Evolutionary conservation across 2,113 vertebrate species (phyloP), one percentile per base, ranked within the genome.

Genomic region (Chaetops frenatus): DNA sequence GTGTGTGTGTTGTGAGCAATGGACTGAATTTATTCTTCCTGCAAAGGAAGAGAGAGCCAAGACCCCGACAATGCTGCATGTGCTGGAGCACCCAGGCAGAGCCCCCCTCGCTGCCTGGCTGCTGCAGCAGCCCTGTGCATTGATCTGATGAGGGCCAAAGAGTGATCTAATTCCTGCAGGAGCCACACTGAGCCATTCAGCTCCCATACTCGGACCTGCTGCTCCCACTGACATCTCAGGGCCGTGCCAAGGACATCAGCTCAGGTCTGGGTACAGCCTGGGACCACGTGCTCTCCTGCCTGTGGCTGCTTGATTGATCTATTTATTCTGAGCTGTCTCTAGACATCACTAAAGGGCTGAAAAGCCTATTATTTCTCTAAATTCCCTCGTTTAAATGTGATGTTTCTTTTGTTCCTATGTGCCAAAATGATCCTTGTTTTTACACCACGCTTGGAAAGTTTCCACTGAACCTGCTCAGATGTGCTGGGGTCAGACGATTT

Each of bases 51-150:
- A 82, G 64, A 50, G 42, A 47, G 74, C 50, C 81, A 54, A 91
- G 92, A 4, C 8, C 45, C 82, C 0, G 0, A 45, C 15, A 15
- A 9, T 2, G 67, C 60, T 27, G 51, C 4, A 2, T 3, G n/a
- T 36, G 66, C 70, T 74, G 57, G 57, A 53, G 65, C 36, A 18
- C 19, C 22, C 53, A 28, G 54, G 65, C 86, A 64, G 83, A 76
- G 84, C 42, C 54, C 36, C 48, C 62, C n/a, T 81, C 3, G 0
- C 47, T 2, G 6, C 71, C 70, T 62, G 7, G 70, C 61, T 33
- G 57, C 72, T 60, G 51, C 2, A 21, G 21, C 28, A 91, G 42
- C 31, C 6, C 0, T 10, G 24, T 17, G 17, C 51, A 28, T 22
- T 47, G 64, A 76, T 20, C 77, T 72, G 28, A 61, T 29, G 67